Evolutionary conservation across 2,797 vertebrate species (phyloP).

Genomic region (Coluber constrictor): DNA sequence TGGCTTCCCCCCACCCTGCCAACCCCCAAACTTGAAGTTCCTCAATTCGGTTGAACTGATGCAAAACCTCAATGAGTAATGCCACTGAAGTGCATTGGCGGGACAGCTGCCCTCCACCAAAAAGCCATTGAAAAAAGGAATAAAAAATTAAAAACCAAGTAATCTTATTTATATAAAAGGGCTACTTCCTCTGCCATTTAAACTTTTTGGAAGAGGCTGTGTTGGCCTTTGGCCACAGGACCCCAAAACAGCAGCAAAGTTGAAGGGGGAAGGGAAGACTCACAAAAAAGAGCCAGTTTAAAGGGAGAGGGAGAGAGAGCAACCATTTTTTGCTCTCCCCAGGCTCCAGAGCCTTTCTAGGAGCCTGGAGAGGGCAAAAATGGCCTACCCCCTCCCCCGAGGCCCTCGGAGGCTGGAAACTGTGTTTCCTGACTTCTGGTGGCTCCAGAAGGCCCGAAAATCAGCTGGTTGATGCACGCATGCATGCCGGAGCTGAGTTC

Average conservation of each 20-base stretch:
- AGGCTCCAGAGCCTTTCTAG: no score
- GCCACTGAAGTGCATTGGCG: background rate
- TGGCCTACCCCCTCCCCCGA: no score
- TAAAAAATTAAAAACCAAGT: background rate
- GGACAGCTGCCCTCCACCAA: background rate
- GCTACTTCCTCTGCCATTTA: background rate
- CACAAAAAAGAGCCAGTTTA: background rate
- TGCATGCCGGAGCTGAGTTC: no score
- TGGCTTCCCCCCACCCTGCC: background rate
- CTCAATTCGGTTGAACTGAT: slow-evolving; percentile 16
- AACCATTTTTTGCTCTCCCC: no score
- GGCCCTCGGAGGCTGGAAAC: no score
- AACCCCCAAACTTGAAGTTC: background rate
- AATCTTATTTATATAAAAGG: background rate
- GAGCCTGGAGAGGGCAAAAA: no score
- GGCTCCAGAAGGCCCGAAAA: no score
- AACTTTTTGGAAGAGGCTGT: background rate
- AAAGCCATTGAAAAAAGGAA: background rate
- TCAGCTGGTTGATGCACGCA: no score
- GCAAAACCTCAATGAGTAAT: background rate
- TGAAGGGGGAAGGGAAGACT: background rate
- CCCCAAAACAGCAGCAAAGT: background rate
- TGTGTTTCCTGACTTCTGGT: no score
- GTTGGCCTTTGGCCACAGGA: background rate
- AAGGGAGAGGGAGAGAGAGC: no score